Base-by-base conservation (phyloP, 1,140 invertebrate species). In the Chironomus striatipennis region DNA sequence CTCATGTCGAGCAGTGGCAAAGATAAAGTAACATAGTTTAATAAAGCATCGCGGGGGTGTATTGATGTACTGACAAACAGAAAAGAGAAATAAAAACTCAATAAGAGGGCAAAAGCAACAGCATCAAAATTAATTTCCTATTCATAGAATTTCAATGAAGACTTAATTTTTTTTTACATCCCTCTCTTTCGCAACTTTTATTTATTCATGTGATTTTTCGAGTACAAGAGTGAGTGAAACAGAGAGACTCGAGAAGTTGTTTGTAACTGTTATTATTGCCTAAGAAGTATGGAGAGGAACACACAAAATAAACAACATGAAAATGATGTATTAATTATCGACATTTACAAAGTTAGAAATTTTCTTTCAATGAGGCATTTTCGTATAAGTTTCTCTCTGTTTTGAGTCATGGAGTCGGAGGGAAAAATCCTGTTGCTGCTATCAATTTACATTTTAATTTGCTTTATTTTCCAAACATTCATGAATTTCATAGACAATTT, bases 111-210 rank as follows among this genome's bases (percentile, higher is more conserved):
- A 57, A 57, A 57, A 57, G 47, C 47, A 57, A n/a, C 47, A 47
- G 43, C 43, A 47, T 12, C 65, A 21, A 70, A 70, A 70, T 70
- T 70, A 70, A 70, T 70, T 70, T 70, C 20, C 17, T 21, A 70
- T 70, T 70, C 65, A 70, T 70, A 20, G 65, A 70, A 70, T 70
- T 70, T 70, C 65, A 70, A 70, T 70, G 65, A 70, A 21, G 20
- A 20, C 65, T 70, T 70, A 70, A 70, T 70, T 70, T 70, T 70
- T 18, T 70, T 57, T 57, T 7, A 12, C 7, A n/a, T 57, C 10
- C n/a, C n/a, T n/a, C n/a, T 57, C n/a, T n/a, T 7, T 57, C 47
- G 7, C 47, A 57, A 57, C 20, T 21, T 70, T 70, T 70, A 70
- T 20, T 70, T 70, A 70, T 70, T 70, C 65, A 70, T 20, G 17